Evolutionary conservation across 2,888 invertebrate species (phyloP).

Genomic region (Zaprionus lineosus): DNA sequence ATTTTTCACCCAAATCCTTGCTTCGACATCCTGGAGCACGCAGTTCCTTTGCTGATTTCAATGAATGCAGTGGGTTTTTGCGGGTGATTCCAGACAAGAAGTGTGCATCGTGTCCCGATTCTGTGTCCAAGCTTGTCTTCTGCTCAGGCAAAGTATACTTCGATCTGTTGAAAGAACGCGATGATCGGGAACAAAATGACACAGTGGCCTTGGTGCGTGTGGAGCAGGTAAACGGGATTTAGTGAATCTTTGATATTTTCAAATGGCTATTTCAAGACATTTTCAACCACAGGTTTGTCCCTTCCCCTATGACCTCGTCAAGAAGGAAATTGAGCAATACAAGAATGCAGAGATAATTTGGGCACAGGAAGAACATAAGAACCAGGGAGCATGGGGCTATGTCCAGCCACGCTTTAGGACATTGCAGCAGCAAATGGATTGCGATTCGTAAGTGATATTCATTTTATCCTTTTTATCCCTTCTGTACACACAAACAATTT

Average conservation of each 20-base stretch:
- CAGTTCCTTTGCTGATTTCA: slow-evolving; percentile 96
- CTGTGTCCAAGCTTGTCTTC: slow-evolving; percentile 89
- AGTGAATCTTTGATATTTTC: not conserved
- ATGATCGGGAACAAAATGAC: slow-evolving; percentile 86
- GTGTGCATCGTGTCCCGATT: slow-evolving; percentile 84
- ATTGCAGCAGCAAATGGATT: slow-evolving; percentile 84
- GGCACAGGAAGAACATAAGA: slow-evolving; percentile 94
- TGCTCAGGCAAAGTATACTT: slow-evolving; percentile 93
- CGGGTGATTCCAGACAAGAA: slow-evolving; percentile 85
- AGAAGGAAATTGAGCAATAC: slow-evolving; percentile 87
- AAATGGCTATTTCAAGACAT: not conserved
- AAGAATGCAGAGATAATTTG: slow-evolving; percentile 87
- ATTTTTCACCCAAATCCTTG: slow-evolving; percentile 98
- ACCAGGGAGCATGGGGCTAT: slow-evolving; percentile 90
- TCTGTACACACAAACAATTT: too few relatives aligned
- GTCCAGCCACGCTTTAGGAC: slow-evolving; percentile 87
- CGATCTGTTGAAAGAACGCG: slow-evolving; percentile 88
- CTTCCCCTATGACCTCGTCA: slow-evolving; percentile 91
- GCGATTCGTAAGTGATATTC: slow-evolving; percentile 49
- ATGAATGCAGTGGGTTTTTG: slow-evolving; percentile 89
- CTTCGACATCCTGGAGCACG: slow-evolving; percentile 96
- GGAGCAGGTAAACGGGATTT: slow-evolving; percentile 87
- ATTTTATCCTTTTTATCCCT: slow-evolving; percentile 2
- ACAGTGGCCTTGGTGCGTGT: slow-evolving; percentile 91
- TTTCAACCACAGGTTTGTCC: slow-evolving; percentile 84